Evolutionary conservation across 2,888 invertebrate genomes (phyloP).

Genomic region (Papilio elwesi): DNA sequence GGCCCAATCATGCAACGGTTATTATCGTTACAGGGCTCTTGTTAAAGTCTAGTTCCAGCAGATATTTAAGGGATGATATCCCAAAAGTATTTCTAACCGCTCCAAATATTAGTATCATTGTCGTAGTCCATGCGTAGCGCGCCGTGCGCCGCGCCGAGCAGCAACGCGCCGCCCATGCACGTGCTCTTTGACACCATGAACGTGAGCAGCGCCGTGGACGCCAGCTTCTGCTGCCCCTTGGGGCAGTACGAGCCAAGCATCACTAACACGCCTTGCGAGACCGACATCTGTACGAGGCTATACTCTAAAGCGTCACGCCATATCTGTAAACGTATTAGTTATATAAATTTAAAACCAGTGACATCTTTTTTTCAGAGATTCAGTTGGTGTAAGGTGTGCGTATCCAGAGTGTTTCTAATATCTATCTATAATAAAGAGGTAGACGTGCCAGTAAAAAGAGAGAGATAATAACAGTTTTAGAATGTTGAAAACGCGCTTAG

Average conservation of each 20-base stretch:
- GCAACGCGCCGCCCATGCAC: constrained; percentile 60
- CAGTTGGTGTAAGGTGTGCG: no score
- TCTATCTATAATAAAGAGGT: no score
- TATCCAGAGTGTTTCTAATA: no score
- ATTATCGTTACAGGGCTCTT: no score
- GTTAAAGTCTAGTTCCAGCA: no score
- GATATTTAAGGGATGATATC: no score
- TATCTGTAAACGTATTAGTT: constrained; percentile 55
- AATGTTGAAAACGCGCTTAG: no score
- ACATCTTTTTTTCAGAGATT: no score
- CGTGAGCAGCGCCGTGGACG: constrained; percentile 60
- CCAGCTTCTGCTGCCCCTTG: constrained; percentile 59
- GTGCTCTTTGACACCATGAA: constrained; percentile 63
- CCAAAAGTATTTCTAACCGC: constrained; percentile 52
- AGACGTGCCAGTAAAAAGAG: no score
- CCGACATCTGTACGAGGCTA: constrained; percentile 67
- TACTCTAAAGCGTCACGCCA: constrained; percentile 78
- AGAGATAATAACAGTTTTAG: no score
- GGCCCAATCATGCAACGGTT: no score
- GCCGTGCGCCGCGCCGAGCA: constrained; percentile 69
- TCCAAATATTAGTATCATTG: constrained; percentile 59
- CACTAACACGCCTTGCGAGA: constrained; percentile 69
- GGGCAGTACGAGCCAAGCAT: constrained; percentile 75
- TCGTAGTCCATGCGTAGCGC: constrained; percentile 69
- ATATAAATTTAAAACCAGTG: no score